Base-by-base conservation (phyloP, 2,888 invertebrate genomes). In the Acleris emargana region DNA sequence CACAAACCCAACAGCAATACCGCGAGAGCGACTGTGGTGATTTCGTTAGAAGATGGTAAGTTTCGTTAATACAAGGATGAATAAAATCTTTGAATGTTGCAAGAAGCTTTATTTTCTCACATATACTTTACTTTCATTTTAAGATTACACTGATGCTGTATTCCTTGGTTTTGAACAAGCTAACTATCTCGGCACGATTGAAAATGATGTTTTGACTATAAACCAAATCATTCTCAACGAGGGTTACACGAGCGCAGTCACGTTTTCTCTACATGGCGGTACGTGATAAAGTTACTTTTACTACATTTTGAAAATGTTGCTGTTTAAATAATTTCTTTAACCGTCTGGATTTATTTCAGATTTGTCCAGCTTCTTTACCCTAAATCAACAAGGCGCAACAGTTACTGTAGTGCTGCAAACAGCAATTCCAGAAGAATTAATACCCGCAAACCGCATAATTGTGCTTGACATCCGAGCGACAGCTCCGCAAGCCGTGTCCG, bases 401-500 rank as follows among this genome's bases (percentile, higher is more conserved):
- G 70, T 74, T 9, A 70, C 42, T 2, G 49, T 76, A 17, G 43
- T 62, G 0, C 57, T 76, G 28, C 57, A 45, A 32, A 66, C 28
- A 13, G 17, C 70, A 5, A 76, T 81, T n/a, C 78, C 80, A 9
- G 74, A 76, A 38, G 58, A 74, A 18, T 67, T 61, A 1, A 54
- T 80, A 67, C 78, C 77, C 1, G 25, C 70, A 3, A 79, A 77
- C 62, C 43, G 72, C 25, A 67, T 78, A 13, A 70, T 79, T 43
- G n/a, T 78, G 17, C 63, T 81, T 0, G 75, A 76, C 49, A 50
- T 82, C 17, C 71, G 72, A 67, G 82, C 80, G 20, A 68, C 76
- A 18, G 75, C 76, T 9, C 70, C 75, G 1, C 61, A 71, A 61
- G 66, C 75, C n/a, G n/a, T 73, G 20, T 62, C 77, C 2, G 75